phyloP scores from a whole-genome alignment of 2,888 invertebrate genomes.

The Amaurobius ferox region DNA sequence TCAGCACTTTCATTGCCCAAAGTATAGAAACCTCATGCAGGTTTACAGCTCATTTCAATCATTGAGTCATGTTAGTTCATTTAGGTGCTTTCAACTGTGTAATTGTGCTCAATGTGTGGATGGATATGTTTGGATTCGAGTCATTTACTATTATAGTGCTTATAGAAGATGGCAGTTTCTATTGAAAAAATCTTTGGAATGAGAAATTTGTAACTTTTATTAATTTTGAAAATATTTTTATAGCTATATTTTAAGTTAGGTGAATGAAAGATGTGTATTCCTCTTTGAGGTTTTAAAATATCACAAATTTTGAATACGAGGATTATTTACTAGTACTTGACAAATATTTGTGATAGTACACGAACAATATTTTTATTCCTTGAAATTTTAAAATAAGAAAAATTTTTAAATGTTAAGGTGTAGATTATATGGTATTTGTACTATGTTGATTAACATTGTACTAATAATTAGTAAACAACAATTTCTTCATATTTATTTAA shows the following conservation, averaged over 20 bases:
- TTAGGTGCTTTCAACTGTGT: neutral
- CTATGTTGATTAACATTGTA: too few species aligned
- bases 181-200: neutral
- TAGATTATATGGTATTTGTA: too few species aligned
- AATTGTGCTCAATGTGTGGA: neutral
- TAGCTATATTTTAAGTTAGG: neutral
- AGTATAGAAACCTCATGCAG: too few species aligned
- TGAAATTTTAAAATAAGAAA: too few species aligned
- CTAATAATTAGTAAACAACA: too few species aligned
- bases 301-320: neutral
- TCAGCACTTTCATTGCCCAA: too few species aligned
- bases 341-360: neutral
- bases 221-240: neutral
- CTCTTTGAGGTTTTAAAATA: neutral
- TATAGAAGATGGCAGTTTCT: constrained; percentile 2
- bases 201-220: neutral
- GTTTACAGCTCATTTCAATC: too few species aligned
- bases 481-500: too few species aligned
- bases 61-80: too few species aligned
- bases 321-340: neutral
- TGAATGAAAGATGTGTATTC: neutral
- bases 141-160: neutral
- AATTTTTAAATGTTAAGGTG: too few species aligned
- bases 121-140: neutral
- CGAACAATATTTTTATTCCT: too few species aligned